A percentile compares a stretch with the other conserved stretches of the same genome.
phyloP scores from a whole-genome alignment of 2,113 vertebrate genomes.

The Rhabdornis inornatus region DNA sequence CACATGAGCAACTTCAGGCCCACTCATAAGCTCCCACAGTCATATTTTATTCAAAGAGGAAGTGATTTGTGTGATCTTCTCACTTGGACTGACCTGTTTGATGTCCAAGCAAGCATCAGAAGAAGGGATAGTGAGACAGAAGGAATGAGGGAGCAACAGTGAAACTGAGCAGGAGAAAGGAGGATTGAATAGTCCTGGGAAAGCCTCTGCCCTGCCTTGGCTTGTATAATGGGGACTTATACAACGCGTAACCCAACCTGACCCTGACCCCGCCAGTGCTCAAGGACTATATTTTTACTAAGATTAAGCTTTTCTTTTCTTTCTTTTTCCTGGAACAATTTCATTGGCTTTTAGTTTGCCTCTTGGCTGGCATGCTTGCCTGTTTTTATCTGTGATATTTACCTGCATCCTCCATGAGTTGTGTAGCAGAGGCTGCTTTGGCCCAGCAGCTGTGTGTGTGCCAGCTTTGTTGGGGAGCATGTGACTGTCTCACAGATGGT shows the following conservation, averaged over 20 bases:
- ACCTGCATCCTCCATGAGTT: background rate
- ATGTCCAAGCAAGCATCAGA: background rate
- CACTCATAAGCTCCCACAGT: background rate
- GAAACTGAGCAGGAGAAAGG: background rate
- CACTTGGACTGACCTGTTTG: background rate
- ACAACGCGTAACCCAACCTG: constrained; percentile 55
- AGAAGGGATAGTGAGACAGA: background rate
- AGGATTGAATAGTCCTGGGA: constrained; percentile 9
- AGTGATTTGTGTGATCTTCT: background rate
- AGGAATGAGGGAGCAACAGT: background rate
- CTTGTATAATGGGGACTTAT: constrained; percentile 40
- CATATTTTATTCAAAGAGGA: background rate
- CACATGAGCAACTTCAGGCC: background rate
- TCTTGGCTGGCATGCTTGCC: background rate
- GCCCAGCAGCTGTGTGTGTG: background rate
- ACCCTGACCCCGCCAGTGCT: constrained; percentile 50
- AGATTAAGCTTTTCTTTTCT: constrained; percentile 55
- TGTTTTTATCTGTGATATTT: background rate
- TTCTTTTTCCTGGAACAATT: constrained; percentile 35
- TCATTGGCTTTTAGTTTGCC: constrained; percentile 25
- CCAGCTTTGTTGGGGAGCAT: background rate
- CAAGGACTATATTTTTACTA: constrained; percentile 47
- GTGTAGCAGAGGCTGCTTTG: background rate
- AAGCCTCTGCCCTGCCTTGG: constrained; percentile 28
- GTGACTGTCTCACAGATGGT: rapidly evolving